Evolutionary conservation across 2,797 vertebrate species (phyloP).

Genomic region (Brachyalestes nurse): DNA sequence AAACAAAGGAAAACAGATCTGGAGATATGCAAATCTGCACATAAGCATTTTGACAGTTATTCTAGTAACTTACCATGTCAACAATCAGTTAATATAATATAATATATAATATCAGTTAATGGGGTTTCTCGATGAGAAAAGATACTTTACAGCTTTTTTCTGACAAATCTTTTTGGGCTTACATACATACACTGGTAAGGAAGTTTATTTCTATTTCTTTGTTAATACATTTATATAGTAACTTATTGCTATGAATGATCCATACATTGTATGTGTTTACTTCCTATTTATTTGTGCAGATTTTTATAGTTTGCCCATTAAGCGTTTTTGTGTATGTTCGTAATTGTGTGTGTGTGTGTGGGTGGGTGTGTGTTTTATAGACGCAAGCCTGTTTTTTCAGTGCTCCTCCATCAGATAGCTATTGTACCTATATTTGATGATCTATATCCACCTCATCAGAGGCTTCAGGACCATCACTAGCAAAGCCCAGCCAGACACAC

Average conservation of each 20-base stretch:
- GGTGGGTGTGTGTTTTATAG: not conserved
- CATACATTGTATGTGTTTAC: not conserved
- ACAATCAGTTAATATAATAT: too few species aligned
- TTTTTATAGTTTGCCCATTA: not conserved
- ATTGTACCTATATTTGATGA: not conserved
- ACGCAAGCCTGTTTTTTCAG: conserved; percentile 5
- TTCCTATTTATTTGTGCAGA: not conserved
- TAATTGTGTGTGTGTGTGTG: not conserved
- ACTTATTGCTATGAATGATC: not conserved
- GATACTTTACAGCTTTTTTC: conserved; percentile 11
- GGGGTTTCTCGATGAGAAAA: not conserved
- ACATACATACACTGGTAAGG: conserved; percentile 2
- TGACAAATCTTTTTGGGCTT: conserved; percentile 2
- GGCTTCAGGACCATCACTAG: not conserved
- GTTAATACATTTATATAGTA: not conserved
- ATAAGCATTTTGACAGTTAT: not conserved
- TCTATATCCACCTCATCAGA: not conserved
- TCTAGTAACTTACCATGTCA: too few species aligned
- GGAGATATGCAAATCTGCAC: not conserved
- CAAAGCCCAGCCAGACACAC: not conserved
- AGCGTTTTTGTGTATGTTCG: not conserved
- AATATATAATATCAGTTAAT: not conserved
- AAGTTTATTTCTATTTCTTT: not conserved
- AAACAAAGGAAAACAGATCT: not conserved
- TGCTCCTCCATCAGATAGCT: conserved; percentile 28